phyloP scores from a whole-genome alignment of 2,797 vertebrate species.

The Naso thynnoides region DNA sequence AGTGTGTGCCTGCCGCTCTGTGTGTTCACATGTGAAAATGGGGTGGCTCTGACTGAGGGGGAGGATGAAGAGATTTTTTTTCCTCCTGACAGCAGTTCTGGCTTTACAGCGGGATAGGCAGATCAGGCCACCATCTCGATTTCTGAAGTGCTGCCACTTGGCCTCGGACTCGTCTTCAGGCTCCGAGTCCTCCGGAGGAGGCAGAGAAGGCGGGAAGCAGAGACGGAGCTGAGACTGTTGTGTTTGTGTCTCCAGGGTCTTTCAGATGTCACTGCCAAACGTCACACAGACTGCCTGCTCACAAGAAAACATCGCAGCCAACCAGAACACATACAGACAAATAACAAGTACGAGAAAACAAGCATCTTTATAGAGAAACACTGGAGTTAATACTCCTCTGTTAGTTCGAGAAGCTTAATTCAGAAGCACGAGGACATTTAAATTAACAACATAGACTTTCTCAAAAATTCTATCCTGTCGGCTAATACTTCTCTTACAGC shows the following conservation, averaged over 20 bases:
- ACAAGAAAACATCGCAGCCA: slow-evolving; percentile 43
- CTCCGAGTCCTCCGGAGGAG: slow-evolving; percentile 50
- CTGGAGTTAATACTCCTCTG: neutral
- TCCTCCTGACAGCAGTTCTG: slow-evolving; percentile 47
- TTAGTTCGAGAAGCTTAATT: neutral
- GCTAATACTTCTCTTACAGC: no score
- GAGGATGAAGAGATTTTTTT: slow-evolving; percentile 21
- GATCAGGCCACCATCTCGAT: slow-evolving; percentile 67
- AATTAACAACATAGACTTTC: no score
- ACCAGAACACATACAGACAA: slow-evolving; percentile 26
- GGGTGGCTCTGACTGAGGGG: slow-evolving; percentile 2
- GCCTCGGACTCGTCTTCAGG: slow-evolving; percentile 69
- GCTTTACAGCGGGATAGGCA: slow-evolving; percentile 58
- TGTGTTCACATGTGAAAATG: slow-evolving; percentile 12
- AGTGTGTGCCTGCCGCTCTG: neutral
- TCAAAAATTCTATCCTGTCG: no score
- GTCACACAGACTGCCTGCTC: slow-evolving; percentile 35
- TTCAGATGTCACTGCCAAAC: slow-evolving; percentile 73
- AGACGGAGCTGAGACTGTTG: slow-evolving; percentile 44
- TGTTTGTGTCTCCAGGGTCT: slow-evolving; percentile 51
- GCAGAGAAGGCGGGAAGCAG: slow-evolving; percentile 14
- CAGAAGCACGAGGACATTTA: no score
- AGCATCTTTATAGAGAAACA: neutral
- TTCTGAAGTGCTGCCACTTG: slow-evolving; percentile 83
- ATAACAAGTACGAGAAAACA: neutral